Evolutionary conservation across 2,888 invertebrate species (phyloP).

Genomic region (Cactoblastis cactorum): DNA sequence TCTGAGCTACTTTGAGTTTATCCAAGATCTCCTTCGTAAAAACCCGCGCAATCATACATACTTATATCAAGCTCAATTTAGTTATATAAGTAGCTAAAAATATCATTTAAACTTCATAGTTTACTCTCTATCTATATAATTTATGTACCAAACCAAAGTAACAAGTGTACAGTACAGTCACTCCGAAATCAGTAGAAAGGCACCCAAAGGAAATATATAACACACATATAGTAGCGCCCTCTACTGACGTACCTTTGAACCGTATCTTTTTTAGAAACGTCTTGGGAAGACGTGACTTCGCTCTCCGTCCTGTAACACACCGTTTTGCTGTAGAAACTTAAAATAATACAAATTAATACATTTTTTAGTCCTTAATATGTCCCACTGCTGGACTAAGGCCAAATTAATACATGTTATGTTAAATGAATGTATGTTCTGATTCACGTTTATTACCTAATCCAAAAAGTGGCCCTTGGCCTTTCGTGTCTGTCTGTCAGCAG

Average conservation of each 20-base stretch:
- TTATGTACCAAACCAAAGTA: background rate
- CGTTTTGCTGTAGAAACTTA: slow-evolving; percentile 22
- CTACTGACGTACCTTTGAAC: slow-evolving; percentile 71
- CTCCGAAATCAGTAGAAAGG: slow-evolving; percentile 7
- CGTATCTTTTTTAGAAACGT: slow-evolving; percentile 68
- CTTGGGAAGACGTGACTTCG: slow-evolving; percentile 60
- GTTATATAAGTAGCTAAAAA: too few species aligned
- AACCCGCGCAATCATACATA: too few species aligned
- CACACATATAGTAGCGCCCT: slow-evolving; percentile 40
- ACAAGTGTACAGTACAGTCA: background rate
- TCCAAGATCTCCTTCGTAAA: too few species aligned
- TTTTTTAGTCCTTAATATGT: too few species aligned
- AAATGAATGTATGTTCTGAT: too few species aligned
- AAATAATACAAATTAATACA: background rate
- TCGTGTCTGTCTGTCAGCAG: too few species aligned
- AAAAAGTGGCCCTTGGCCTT: too few species aligned
- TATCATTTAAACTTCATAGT: background rate
- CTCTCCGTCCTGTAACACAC: slow-evolving; percentile 59
- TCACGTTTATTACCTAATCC: too few species aligned
- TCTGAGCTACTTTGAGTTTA: too few species aligned
- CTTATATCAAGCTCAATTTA: background rate
- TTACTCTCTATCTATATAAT: too few species aligned
- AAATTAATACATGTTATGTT: too few species aligned
- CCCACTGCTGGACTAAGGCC: too few species aligned
- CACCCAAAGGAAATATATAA: slow-evolving; percentile 18